Evolutionary conservation across 2,888 invertebrate genomes (phyloP), one percentile per base, ranked within the genome.

Genomic region (Lordiphosa fenestrarum): DNA sequence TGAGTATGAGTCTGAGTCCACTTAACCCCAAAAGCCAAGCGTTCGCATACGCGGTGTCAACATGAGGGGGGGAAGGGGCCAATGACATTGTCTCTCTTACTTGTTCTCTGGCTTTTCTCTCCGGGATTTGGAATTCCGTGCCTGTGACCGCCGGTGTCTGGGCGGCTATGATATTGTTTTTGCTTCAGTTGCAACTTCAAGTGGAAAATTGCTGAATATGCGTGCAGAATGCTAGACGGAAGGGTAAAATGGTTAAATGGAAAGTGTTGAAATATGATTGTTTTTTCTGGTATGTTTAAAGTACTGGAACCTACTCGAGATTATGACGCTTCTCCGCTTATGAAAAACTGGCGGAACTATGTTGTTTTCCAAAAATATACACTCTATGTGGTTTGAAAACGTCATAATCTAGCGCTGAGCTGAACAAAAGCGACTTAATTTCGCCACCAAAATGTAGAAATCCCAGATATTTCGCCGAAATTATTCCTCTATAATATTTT

Each of bases 181-280:
- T 44, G 35, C 49, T 50, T 52, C 51, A 38, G 25, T 46, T 66
- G 69, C 70, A 67, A 71, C 59, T 71, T 69, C 73, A 71, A 84
- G 81, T 77, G 75, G 74, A 84, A 86, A 84, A 84, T 85, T 15
- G 73, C 72, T 71, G 71, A 74, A 69, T 69, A 64, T 63, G 68
- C 69, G 71, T 63, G 69, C 6, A 39, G 44, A 61, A 50, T 42
- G 2, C 6, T 23, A 41, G 1, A 6, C 25, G 2, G 13, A 15
- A 21, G 36, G 30, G 10, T 9, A 30, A 2, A 30, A 9, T 2
- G 30, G 30, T 5, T 23, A 36, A 35, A 23, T 1, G 4, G 9
- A 1, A 2, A 2, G 3, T 5, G 38, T 4, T 13, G 37, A 35
- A 58, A 25, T 25, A 7, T 25, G 3, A 19, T 19, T 3, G 2